A percentile compares a stretch with the other conserved stretches of the same genome.
Evolutionary conservation across 2,888 invertebrate genomes (phyloP).

Genomic region (Agrochola lychnidis): DNA sequence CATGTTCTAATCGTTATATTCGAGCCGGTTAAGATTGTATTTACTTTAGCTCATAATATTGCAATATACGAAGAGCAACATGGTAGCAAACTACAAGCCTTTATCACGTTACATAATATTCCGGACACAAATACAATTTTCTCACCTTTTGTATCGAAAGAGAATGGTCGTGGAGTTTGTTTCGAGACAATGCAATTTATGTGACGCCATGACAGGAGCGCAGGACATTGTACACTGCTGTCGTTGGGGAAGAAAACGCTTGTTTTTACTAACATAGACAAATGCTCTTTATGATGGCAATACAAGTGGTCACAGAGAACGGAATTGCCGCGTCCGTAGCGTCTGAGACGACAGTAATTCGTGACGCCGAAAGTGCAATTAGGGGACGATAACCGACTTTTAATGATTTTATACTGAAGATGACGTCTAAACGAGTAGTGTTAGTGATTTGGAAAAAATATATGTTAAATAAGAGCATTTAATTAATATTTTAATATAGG

Average conservation of each 20-base stretch:
- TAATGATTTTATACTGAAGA: too few relatives aligned
- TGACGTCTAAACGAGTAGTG: too few relatives aligned
- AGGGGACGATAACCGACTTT: too few relatives aligned
- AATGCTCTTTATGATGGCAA: neutral
- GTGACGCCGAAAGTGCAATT: neutral
- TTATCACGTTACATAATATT: constrained; percentile 5
- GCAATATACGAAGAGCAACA: too few relatives aligned
- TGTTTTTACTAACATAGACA: neutral
- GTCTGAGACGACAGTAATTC: neutral
- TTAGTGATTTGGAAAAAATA: too few relatives aligned
- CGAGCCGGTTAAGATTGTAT: too few relatives aligned
- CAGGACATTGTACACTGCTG: neutral
- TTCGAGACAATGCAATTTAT: constrained; percentile 49
- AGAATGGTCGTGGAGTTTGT: constrained; percentile 15
- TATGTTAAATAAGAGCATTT: too few relatives aligned
- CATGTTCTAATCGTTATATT: neutral
- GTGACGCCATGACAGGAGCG: constrained; percentile 16
- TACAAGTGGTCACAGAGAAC: neutral
- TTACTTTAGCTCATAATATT: neutral
- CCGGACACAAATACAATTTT: constrained; percentile 7
- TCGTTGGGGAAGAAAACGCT: neutral
- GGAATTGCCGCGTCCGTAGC: neutral
- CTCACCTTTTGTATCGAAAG: constrained; percentile 28
- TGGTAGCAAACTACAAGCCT: neutral
- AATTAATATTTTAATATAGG: too few relatives aligned